Evolutionary conservation across 1,140 invertebrate species (phyloP).

Genomic region (Cepaea nemoralis): DNA sequence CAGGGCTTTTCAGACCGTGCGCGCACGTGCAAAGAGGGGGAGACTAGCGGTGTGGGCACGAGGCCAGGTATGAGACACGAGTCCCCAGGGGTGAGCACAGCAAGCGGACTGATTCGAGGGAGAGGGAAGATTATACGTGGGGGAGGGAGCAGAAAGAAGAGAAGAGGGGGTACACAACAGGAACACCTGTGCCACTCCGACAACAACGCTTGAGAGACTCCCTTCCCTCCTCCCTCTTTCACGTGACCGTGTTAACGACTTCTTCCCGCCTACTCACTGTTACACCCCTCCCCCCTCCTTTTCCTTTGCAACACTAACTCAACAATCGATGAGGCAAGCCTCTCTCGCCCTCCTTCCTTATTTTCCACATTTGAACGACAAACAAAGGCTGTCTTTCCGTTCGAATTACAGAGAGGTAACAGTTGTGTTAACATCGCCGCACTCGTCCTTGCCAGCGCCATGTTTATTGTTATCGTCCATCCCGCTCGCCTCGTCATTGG

Average conservation of each 20-base stretch:
- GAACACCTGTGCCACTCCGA: slow-evolving; percentile 25
- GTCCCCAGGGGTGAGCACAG: not conserved
- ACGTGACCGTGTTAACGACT: not conserved
- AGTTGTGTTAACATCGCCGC: not conserved
- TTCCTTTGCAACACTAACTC: not conserved
- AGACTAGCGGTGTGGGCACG: slow-evolving; percentile 20
- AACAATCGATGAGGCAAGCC: not conserved
- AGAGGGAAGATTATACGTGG: not conserved
- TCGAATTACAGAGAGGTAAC: slow-evolving; percentile 1
- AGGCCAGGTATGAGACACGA: slow-evolving; percentile 11
- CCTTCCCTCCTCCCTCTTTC: not conserved
- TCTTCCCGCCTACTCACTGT: not conserved
- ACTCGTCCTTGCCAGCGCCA: no score
- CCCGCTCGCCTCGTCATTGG: no score
- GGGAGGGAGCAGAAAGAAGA: not conserved
- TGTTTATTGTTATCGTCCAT: no score
- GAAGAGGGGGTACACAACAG: not conserved
- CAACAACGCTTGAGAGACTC: not conserved
- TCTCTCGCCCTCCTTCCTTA: slow-evolving; percentile 8
- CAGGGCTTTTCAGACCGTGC: not conserved
- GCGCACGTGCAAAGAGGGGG: slow-evolving; percentile 22
- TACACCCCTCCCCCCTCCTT: not conserved
- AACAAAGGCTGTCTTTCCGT: not conserved
- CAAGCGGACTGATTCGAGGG: not conserved
- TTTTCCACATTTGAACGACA: not conserved